Conservation (phyloP, 1,140 invertebrate genomes). For the Gyrodactylus bullatarudis region DNA sequence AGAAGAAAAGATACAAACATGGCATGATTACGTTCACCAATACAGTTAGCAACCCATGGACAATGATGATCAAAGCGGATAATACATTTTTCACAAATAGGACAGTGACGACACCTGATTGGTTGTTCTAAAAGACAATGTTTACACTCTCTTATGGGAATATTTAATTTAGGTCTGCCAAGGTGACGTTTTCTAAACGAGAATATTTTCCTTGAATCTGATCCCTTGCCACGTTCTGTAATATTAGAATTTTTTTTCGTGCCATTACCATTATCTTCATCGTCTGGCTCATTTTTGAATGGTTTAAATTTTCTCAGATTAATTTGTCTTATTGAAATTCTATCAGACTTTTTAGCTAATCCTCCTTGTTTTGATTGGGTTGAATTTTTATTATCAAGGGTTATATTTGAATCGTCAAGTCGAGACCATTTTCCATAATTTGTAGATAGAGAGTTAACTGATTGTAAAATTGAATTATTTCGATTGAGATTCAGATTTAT, state of each 20-base stretch:
- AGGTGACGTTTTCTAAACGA: neutral
- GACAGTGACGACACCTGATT: slow-evolving; percentile 18
- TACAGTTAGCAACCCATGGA: slow-evolving; percentile 19
- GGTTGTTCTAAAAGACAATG: slow-evolving; percentile 14
- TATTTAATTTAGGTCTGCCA: neutral
- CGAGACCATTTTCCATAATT: neutral
- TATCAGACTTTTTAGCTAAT: neutral
- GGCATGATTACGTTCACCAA: slow-evolving; percentile 19
- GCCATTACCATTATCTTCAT: neutral
- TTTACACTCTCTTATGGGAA: neutral
- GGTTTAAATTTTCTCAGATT: neutral
- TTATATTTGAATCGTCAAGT: neutral
- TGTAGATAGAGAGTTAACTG: neutral
- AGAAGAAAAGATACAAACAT: slow-evolving; percentile 18
- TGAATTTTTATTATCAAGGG: neutral
- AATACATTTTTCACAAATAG: slow-evolving; percentile 18
- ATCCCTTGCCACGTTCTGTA: no score
- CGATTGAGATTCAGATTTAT: neutral
- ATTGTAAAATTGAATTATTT: neutral
- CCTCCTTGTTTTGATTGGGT: neutral
- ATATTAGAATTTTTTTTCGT: neutral
- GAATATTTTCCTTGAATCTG: neutral
- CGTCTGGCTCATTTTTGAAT: neutral
- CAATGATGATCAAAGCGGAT: slow-evolving; percentile 20
- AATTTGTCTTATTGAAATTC: neutral